Conservation (phyloP, 2,797 vertebrate genomes). For the Takifugu rubripes region DNA sequence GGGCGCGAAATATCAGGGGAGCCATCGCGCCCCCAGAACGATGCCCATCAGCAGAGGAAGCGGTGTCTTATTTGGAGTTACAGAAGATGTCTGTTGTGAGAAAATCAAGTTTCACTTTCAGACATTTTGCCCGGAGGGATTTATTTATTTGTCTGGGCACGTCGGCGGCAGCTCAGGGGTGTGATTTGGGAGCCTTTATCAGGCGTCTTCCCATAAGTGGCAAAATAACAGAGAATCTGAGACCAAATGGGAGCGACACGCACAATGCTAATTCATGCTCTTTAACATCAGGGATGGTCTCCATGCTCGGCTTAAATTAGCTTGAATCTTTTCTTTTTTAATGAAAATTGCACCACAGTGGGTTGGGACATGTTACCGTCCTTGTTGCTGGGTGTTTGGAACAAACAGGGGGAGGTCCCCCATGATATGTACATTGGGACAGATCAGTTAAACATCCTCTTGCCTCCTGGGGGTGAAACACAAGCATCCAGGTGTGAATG, state of each 20-base stretch:
- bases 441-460: slow-evolving; percentile 26
- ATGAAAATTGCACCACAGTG: slow-evolving; percentile 42
- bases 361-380: slow-evolving; percentile 43
- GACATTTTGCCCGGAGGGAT: background rate
- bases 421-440: slow-evolving; percentile 51
- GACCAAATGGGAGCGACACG: slow-evolving; percentile 1
- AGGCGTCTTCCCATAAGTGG: slow-evolving; percentile 1
- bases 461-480: slow-evolving; percentile 38
- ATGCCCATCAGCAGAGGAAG: too few species aligned
- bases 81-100: too few species aligned
- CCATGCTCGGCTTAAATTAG: slow-evolving; percentile 20
- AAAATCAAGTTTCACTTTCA: too few species aligned
- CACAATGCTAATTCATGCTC: slow-evolving; percentile 19
- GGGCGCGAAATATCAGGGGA: background rate
- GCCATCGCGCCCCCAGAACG: too few species aligned
- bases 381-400: slow-evolving; percentile 40
- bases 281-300: slow-evolving; percentile 33
- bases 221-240: slow-evolving; percentile 5
- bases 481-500: slow-evolving; percentile 48
- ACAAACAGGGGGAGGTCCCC: slow-evolving; percentile 27
- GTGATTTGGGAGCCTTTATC: slow-evolving; percentile 10
- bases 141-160: slow-evolving; percentile 20
- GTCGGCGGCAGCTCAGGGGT: slow-evolving; percentile 12
- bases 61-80: too few species aligned
- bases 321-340: slow-evolving; percentile 21